Evolutionary conservation across 2,888 invertebrate species (phyloP).

Genomic region (Cremastinae sp.): DNA sequence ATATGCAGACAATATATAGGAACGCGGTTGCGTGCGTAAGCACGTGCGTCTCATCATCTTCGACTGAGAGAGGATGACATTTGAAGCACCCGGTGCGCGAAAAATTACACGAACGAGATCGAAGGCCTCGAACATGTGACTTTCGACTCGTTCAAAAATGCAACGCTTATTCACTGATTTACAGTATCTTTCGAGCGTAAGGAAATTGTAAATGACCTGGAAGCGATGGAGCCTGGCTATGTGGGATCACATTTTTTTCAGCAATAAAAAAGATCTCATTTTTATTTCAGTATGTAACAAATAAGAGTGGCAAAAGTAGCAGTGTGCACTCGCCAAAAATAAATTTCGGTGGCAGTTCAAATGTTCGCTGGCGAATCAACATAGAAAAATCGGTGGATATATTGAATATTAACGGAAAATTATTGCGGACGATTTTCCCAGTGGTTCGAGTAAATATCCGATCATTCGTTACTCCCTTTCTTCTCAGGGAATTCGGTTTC

Average conservation of each 20-base stretch:
- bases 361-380: constrained; percentile 42
- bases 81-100: constrained; percentile 71
- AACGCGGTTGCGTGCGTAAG: neutral
- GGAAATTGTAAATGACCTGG: neutral
- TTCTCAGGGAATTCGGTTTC: constrained; percentile 11
- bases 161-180: constrained; percentile 5
- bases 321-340: constrained; percentile 38
- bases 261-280: too few species aligned
- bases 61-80: constrained; percentile 63
- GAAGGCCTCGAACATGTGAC: constrained; percentile 15
- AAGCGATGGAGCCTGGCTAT: constrained; percentile 1
- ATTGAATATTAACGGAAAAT: constrained; percentile 31
- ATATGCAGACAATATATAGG: neutral
- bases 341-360: constrained; percentile 19
- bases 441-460: constrained; percentile 48
- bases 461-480: constrained; percentile 35
- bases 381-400: constrained; percentile 35
- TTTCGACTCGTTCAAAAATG: constrained; percentile 23
- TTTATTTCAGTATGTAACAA: constrained; percentile 3
- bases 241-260: neutral
- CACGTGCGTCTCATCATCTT: constrained; percentile 39
- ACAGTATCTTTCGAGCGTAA: neutral
- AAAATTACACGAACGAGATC: constrained; percentile 66
- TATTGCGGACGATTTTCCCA: constrained; percentile 34
- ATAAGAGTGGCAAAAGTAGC: constrained; percentile 1